Conservation (phyloP, 2,113 vertebrate species). For the Saguinus midas region DNA sequence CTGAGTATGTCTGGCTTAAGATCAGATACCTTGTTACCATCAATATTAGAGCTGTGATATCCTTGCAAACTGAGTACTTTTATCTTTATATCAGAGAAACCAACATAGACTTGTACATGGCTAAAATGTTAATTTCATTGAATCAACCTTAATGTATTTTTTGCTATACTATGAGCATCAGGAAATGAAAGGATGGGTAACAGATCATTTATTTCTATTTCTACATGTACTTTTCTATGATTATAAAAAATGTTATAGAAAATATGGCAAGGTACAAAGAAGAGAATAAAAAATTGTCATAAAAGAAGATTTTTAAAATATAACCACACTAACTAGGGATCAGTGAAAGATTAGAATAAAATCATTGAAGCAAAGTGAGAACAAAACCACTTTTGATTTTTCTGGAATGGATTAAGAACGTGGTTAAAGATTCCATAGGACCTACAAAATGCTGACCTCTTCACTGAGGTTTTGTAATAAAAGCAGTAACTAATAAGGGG, state of each 20-base stretch:
- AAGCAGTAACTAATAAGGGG: neutral
- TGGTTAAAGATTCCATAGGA: neutral
- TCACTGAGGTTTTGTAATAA: neutral
- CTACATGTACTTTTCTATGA: conserved; percentile 14
- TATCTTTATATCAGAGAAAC: neutral
- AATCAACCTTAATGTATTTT: conserved; percentile 37
- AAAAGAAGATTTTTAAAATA: neutral
- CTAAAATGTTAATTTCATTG: conserved; percentile 20
- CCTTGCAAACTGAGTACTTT: neutral
- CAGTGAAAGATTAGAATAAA: neutral
- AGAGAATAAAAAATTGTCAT: conserved; percentile 19
- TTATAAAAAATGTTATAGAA: conserved; percentile 20
- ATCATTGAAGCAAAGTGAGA: neutral
- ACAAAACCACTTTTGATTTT: neutral
- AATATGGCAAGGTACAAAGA: neutral
- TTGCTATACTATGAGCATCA: neutral
- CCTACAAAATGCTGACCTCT: neutral
- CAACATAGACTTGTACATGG: neutral
- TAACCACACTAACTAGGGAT: neutral
- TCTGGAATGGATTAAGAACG: neutral
- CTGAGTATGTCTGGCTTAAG: neutral
- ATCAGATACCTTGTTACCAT: neutral
- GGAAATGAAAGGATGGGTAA: neutral
- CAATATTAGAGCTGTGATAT: neutral
- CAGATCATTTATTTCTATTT: neutral